Percentiles rank a stretch among this genome's conserved stretches.
phyloP scores from a whole-genome alignment of 2,113 vertebrate species.

The Salvelinus sp. region DNA sequence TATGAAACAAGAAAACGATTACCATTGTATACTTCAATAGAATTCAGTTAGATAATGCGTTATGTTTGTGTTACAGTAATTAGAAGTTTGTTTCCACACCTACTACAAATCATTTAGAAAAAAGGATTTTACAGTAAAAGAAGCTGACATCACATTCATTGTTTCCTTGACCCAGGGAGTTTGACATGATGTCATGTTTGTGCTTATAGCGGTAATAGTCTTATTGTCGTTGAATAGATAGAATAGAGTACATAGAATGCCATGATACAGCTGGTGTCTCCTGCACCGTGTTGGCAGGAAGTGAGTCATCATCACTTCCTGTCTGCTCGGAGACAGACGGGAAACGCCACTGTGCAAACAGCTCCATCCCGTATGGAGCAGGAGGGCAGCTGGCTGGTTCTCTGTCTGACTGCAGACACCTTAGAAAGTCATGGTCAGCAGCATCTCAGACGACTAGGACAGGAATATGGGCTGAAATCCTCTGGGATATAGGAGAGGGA shows the following conservation, averaged over 20 bases:
- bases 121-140: not conserved
- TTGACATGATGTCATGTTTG: constrained; percentile 18
- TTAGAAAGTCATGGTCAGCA: too few species aligned
- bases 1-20: not conserved
- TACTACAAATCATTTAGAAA: not conserved
- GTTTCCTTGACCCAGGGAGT: constrained; percentile 3
- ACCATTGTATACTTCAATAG: not conserved
- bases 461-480: too few species aligned
- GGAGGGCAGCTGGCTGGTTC: not conserved
- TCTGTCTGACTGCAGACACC: too few species aligned
- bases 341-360: not conserved
- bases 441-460: too few species aligned
- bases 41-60: not conserved
- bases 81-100: not conserved
- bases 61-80: not conserved
- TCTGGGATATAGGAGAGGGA: too few species aligned
- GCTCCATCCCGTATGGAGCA: not conserved
- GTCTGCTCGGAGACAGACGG: constrained; percentile 14
- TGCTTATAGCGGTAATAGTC: not conserved
- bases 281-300: constrained; percentile 35
- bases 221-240: not conserved
- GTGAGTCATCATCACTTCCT: not conserved
- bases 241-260: not conserved
- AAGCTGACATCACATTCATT: constrained; percentile 10
- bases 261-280: constrained; percentile 16